A percentile compares a stretch with the other conserved stretches of the same genome.
These are phyloP conservation scores for Hipposideros larvatus DNA, from an alignment of 2,797 vertebrate species.

Conservation along the genomic window DNA sequence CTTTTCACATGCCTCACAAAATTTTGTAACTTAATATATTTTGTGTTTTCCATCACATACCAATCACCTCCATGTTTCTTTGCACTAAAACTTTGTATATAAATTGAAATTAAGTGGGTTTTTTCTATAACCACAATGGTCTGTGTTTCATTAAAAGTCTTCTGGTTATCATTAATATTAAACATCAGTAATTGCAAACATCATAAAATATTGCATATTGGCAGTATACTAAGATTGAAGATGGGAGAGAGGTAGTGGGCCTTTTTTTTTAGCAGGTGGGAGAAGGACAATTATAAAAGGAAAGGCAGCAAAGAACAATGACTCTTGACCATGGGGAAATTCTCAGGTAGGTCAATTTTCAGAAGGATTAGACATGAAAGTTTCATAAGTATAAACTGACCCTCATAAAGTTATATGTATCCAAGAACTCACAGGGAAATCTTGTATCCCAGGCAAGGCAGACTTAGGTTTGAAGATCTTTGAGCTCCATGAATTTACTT, in stretches of 20 bases:
- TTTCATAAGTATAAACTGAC: background rate
- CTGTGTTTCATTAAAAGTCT: background rate
- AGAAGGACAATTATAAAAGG: background rate
- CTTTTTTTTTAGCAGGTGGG: background rate
- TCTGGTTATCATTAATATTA: background rate
- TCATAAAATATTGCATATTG: background rate
- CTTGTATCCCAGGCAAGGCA: background rate
- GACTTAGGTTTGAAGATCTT: slow-evolving; percentile 33
- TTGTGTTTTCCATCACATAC: background rate
- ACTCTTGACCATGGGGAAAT: background rate
- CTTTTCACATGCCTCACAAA: background rate
- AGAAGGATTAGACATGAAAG: background rate
- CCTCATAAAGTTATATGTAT: background rate
- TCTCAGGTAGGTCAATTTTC: background rate
- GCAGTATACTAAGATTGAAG: background rate
- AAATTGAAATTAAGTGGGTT: background rate
- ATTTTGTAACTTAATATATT: slow-evolving; percentile 3
- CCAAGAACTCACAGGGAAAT: background rate
- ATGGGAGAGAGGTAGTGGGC: background rate
- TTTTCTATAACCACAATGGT: background rate
- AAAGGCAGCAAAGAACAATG: background rate
- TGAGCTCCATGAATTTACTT: background rate
- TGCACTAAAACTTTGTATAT: background rate
- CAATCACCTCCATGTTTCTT: slow-evolving; percentile 30
- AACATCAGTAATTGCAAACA: background rate